These are phyloP conservation scores for Morbakka virulenta DNA, from an alignment of 30 jellyfish, hydroid and myxozoan genomes.

Conservation along the genomic window DNA sequence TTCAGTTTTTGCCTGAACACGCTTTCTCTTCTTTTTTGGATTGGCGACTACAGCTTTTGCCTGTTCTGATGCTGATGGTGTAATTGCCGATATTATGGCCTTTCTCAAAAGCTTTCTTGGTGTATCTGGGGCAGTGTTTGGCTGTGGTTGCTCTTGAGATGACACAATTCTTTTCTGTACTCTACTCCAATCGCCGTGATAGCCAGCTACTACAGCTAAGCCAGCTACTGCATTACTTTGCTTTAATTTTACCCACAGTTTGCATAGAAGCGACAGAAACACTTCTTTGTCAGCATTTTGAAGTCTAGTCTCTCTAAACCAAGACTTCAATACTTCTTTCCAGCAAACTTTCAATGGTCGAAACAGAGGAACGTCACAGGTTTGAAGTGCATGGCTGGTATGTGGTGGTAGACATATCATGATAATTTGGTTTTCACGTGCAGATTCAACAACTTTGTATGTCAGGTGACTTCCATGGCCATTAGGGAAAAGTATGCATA, in stretches of 20 bases:
- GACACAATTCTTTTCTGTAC: slow-evolving; percentile 9
- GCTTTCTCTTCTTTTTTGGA: too few species aligned
- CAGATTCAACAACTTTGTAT: slow-evolving; percentile 20
- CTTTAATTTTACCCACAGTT: too few species aligned
- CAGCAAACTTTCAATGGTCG: slow-evolving; percentile 21
- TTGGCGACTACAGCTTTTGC: too few species aligned
- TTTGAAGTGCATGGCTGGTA: too few species aligned
- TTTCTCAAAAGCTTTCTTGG: slow-evolving; percentile 14
- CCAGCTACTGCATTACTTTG: slow-evolving; percentile 14
- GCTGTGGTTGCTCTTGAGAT: too few species aligned
- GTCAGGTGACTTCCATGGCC: slow-evolving; percentile 32
- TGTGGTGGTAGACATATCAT: not conserved
- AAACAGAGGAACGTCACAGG: too few species aligned
- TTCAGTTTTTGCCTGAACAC: too few species aligned
- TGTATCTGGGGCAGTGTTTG: too few species aligned
- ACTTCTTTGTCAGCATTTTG: slow-evolving; percentile 26
- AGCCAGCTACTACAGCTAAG: not conserved
- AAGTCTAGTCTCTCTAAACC: slow-evolving; percentile 16
- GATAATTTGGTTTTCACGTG: not conserved
- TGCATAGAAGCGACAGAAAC: slow-evolving; percentile 3
- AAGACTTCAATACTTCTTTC: not conserved
- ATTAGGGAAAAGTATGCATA: slow-evolving; percentile 5
- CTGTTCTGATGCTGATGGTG: slow-evolving; percentile 12
- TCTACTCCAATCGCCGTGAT: not conserved
- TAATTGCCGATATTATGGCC: slow-evolving; percentile 1